phyloP scores from a whole-genome alignment of 2,888 invertebrate species.

The Tachina fera region DNA sequence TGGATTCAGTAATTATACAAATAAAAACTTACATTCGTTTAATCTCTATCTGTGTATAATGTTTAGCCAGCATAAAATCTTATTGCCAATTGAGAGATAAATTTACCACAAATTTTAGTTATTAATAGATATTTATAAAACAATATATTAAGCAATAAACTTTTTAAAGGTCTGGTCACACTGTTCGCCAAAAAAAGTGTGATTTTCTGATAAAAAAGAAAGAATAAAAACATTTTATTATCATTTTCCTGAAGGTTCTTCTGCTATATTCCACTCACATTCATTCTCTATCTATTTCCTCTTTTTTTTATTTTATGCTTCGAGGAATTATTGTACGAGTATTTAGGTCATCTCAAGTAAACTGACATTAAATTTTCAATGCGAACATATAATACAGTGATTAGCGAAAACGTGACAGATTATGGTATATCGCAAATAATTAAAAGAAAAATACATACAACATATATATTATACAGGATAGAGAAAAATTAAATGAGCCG shows the following conservation, averaged over 20 bases:
- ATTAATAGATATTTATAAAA: too few relatives aligned
- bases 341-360: constrained; percentile 71
- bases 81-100: too few relatives aligned
- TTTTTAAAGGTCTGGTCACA: too few relatives aligned
- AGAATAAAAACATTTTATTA: constrained; percentile 35
- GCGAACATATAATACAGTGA: constrained; percentile 69
- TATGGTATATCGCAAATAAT: constrained; percentile 43
- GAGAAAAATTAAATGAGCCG: too few relatives aligned
- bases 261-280: not conserved
- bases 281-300: not conserved
- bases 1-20: too few relatives aligned
- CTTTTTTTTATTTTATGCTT: constrained; percentile 15
- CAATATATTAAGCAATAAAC: too few relatives aligned
- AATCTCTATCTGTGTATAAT: too few relatives aligned
- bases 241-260: constrained; percentile 16
- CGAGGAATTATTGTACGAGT: constrained; percentile 10
- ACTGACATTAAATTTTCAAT: constrained; percentile 66
- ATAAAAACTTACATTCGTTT: too few relatives aligned
- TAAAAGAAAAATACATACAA: not conserved
- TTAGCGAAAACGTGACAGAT: constrained; percentile 69
- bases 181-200: not conserved
- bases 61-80: too few relatives aligned
- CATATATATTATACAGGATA: too few relatives aligned
- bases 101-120: too few relatives aligned
- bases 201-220: not conserved